Evolutionary conservation across 2,888 invertebrate genomes (phyloP).

Genomic region (Trichacis sp.): DNA sequence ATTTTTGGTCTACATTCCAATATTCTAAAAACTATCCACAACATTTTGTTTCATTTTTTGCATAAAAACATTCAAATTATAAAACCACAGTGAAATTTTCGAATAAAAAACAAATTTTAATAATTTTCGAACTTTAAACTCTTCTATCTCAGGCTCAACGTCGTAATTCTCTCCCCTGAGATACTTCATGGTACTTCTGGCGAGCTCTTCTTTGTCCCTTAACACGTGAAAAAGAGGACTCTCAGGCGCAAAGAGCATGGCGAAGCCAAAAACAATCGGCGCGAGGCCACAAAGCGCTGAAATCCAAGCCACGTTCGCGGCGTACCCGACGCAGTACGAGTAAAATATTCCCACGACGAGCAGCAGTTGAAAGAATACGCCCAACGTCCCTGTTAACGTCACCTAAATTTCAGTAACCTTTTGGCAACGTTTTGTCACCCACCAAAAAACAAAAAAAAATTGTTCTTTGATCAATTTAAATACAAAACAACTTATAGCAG

Average conservation of each 20-base stretch:
- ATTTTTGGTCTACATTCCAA: too few species aligned
- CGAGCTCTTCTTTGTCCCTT: slow-evolving; percentile 75
- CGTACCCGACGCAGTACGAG: slow-evolving; percentile 74
- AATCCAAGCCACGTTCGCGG: slow-evolving; percentile 72
- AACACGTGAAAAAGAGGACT: slow-evolving; percentile 79
- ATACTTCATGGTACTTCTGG: slow-evolving; percentile 76
- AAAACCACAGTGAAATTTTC: too few species aligned
- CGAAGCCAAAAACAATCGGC: slow-evolving; percentile 76
- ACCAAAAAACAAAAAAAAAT: too few species aligned
- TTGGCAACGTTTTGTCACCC: too few species aligned
- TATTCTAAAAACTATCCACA: too few species aligned
- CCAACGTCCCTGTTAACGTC: slow-evolving; percentile 75
- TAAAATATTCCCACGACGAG: slow-evolving; percentile 85
- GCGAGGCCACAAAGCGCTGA: slow-evolving; percentile 73
- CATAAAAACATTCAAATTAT: too few species aligned
- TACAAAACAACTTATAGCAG: too few species aligned
- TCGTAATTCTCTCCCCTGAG: slow-evolving; percentile 80
- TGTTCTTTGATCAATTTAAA: too few species aligned
- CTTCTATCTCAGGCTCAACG: slow-evolving; percentile 74
- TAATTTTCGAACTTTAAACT: slow-evolving; percentile 76
- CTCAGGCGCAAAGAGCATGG: slow-evolving; percentile 87
- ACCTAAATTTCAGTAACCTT: too few species aligned
- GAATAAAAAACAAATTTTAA: too few species aligned
- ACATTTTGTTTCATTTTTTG: too few species aligned
- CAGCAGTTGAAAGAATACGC: slow-evolving; percentile 87